These are phyloP conservation scores for Cacatua alba DNA, from an alignment of 2,113 vertebrate genomes.

Conservation along the genomic window DNA sequence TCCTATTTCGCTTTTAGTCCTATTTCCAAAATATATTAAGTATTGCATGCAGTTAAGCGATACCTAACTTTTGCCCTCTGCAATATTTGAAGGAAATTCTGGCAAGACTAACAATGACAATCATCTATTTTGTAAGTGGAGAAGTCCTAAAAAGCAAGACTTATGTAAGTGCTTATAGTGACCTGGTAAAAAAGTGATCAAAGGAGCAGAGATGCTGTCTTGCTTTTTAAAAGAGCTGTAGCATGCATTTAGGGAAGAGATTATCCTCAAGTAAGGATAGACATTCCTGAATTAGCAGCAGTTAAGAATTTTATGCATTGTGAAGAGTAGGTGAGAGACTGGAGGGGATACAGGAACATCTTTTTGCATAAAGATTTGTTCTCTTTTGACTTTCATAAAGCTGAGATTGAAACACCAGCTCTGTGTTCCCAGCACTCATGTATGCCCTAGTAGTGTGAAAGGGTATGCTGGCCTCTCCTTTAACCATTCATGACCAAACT, in stretches of 20 bases:
- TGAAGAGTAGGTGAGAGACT: constrained; percentile 57
- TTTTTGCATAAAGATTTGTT: constrained; percentile 24
- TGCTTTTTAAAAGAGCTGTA: background rate
- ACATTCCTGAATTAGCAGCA: constrained; percentile 27
- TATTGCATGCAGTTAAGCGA: background rate
- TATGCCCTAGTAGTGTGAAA: background rate
- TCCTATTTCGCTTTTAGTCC: background rate
- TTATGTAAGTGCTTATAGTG: background rate
- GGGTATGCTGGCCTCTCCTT: background rate
- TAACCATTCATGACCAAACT: background rate
- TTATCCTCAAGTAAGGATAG: background rate
- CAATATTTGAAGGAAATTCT: background rate
- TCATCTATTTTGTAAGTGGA: background rate
- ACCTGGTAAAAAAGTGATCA: background rate
- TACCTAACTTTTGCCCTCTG: background rate
- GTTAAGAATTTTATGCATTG: constrained; percentile 21
- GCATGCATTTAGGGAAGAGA: background rate
- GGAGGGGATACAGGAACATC: background rate
- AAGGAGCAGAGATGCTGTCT: background rate
- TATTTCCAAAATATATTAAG: background rate
- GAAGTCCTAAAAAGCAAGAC: background rate
- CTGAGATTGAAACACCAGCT: background rate
- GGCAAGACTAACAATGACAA: background rate
- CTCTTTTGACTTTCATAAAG: constrained; percentile 4
- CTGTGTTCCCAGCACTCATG: background rate